Evolutionary conservation across 2,888 invertebrate genomes (phyloP).

Genomic region (Eulithis testata): DNA sequence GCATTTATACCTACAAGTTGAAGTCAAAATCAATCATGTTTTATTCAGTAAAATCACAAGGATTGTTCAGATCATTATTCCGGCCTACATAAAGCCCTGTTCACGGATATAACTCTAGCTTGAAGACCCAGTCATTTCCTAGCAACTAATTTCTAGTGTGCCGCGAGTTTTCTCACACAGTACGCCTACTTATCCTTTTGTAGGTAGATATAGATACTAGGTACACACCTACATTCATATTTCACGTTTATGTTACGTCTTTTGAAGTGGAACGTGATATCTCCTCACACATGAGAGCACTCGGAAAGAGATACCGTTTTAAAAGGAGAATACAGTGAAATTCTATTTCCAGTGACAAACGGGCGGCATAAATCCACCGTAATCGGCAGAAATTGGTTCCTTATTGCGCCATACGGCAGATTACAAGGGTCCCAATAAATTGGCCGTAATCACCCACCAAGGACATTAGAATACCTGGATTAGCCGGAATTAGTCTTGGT

Average conservation of each 20-base stretch:
- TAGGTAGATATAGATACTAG: no score
- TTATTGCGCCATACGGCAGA: constrained; percentile 12
- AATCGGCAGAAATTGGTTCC: constrained; percentile 15
- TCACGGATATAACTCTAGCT: no score
- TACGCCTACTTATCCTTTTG: no score
- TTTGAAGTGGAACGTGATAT: constrained; percentile 1
- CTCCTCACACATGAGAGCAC: neutral
- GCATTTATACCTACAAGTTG: no score
- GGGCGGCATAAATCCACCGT: constrained; percentile 14
- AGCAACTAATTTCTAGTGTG: no score
- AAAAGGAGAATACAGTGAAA: neutral
- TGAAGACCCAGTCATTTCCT: no score
- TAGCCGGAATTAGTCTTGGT: constrained; percentile 2
- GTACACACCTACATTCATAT: no score
- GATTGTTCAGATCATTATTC: no score
- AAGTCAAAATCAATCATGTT: no score
- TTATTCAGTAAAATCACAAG: no score
- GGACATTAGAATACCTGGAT: constrained; percentile 13
- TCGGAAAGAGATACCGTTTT: neutral
- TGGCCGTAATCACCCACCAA: constrained; percentile 14
- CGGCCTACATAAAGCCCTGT: no score
- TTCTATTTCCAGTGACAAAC: constrained; percentile 14
- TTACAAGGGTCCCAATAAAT: constrained; percentile 18
- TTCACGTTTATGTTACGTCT: neutral
- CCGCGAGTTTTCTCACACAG: no score